These are phyloP conservation scores for Mesoligia furuncula DNA, from an alignment of 2,888 invertebrate species.

Conservation along the genomic window DNA sequence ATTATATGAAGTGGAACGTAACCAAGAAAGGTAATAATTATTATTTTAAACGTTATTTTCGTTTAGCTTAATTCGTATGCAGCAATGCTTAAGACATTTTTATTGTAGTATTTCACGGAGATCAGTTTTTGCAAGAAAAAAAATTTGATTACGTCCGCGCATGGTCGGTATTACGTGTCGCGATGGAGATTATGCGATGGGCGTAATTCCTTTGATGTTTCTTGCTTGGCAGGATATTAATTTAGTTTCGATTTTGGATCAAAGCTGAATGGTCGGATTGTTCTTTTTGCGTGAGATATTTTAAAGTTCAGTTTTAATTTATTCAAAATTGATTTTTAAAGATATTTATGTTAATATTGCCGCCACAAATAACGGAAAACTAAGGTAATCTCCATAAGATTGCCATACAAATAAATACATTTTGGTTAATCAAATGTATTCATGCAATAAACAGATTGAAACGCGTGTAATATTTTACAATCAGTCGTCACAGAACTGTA, in stretches of 20 bases:
- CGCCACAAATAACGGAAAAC: constrained; percentile 17
- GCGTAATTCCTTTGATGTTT: constrained; percentile 13
- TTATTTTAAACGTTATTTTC: neutral
- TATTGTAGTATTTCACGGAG: constrained; percentile 20
- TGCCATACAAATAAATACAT: constrained; percentile 31
- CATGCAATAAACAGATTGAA: constrained; percentile 22
- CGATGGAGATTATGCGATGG: constrained; percentile 19
- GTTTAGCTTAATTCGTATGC: too few relatives aligned
- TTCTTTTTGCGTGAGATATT: constrained; percentile 7
- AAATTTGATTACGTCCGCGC: constrained; percentile 31
- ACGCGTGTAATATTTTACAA: constrained; percentile 44
- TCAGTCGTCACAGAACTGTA: constrained; percentile 21
- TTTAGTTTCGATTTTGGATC: constrained; percentile 17
- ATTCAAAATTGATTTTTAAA: constrained; percentile 4
- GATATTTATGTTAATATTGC: neutral
- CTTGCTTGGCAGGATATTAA: constrained; percentile 18
- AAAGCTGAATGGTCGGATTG: neutral
- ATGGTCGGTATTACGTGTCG: constrained; percentile 44
- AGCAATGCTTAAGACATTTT: constrained; percentile 9
- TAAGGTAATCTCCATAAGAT: constrained; percentile 16
- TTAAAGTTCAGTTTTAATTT: constrained; percentile 10
- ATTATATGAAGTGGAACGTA: neutral
- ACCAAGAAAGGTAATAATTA: neutral
- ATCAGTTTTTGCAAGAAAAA: constrained; percentile 25
- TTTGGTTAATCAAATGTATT: constrained; percentile 23